phyloP scores from a whole-genome alignment of 2,888 invertebrate genomes.

The Mechanitis messenoides region DNA sequence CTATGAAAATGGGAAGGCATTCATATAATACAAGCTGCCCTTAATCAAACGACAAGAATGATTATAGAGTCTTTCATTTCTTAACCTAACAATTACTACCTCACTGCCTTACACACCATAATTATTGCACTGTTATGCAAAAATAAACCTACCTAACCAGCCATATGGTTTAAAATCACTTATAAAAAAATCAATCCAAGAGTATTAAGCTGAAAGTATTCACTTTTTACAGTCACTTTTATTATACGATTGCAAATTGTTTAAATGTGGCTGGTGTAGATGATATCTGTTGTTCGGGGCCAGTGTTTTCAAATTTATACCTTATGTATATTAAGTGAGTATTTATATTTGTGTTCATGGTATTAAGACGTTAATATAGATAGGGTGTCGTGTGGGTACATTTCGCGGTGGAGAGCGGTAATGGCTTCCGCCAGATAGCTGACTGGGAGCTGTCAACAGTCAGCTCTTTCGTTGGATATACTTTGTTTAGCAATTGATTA shows the following conservation, averaged over 20 bases:
- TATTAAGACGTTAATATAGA: slow-evolving; percentile 17
- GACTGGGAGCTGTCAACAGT: slow-evolving; percentile 36
- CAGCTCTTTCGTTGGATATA: slow-evolving; percentile 25
- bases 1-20: too few species aligned
- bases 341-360: slow-evolving; percentile 13
- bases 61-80: too few species aligned
- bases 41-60: too few species aligned
- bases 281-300: slow-evolving; percentile 13
- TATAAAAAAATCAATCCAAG: neutral
- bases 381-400: slow-evolving; percentile 28
- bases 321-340: neutral
- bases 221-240: slow-evolving; percentile 14
- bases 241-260: slow-evolving; percentile 17
- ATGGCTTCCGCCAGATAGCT: slow-evolving; percentile 43
- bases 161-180: too few species aligned
- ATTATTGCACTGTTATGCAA: too few species aligned
- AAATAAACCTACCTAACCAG: too few species aligned
- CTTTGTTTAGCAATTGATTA: slow-evolving; percentile 22
- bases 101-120: too few species aligned
- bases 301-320: slow-evolving; percentile 4
- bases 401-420: slow-evolving; percentile 36
- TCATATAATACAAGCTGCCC: too few species aligned
- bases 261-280: slow-evolving; percentile 10
- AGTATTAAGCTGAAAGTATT: slow-evolving; percentile 2
- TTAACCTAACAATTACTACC: too few species aligned